A percentile compares a stretch with the other conserved stretches of the same genome.
phyloP scores from a whole-genome alignment of 1,140 invertebrate species.

The Macrobrachium rosenbergii region DNA sequence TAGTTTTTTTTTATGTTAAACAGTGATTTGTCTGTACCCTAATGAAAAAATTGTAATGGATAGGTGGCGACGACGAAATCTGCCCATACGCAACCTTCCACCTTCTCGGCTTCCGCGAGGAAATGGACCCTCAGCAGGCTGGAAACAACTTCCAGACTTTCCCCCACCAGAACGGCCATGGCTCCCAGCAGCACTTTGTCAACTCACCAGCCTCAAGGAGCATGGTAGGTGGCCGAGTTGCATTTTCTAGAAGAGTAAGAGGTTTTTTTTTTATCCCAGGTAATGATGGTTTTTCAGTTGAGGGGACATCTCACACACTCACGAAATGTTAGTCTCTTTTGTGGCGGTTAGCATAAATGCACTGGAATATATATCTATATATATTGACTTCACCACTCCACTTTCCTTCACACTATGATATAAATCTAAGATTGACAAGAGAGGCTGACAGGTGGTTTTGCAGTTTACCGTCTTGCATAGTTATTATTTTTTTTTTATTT shows the following conservation, averaged over 20 bases:
- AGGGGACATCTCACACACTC: neutral
- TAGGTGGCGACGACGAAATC: constrained; percentile 92
- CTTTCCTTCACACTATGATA: neutral
- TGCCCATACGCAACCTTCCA: constrained; percentile 96
- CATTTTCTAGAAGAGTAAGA: neutral
- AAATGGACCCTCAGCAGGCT: constrained; percentile 88
- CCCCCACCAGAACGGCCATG: constrained; percentile 78
- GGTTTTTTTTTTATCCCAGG: neutral
- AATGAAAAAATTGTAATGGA: neutral
- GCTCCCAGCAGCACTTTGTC: constrained; percentile 58
- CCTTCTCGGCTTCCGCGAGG: constrained; percentile 91
- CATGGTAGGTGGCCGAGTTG: constrained; percentile 41
- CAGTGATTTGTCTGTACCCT: neutral
- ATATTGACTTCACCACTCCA: neutral
- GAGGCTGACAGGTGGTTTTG: constrained; percentile 35
- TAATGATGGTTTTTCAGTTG: neutral
- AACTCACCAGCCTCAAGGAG: constrained; percentile 58
- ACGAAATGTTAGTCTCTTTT: constrained; percentile 47
- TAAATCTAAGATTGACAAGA: constrained; percentile 31
- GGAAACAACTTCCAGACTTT: constrained; percentile 85
- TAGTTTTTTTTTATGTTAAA: no score
- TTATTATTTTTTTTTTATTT: neutral
- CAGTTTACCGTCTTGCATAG: neutral
- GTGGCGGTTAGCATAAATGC: neutral
- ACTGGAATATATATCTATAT: neutral